Evolutionary conservation across 2,113 vertebrate species (phyloP), one percentile per base, ranked within the genome.

Genomic region (Chaenogobius annularis): DNA sequence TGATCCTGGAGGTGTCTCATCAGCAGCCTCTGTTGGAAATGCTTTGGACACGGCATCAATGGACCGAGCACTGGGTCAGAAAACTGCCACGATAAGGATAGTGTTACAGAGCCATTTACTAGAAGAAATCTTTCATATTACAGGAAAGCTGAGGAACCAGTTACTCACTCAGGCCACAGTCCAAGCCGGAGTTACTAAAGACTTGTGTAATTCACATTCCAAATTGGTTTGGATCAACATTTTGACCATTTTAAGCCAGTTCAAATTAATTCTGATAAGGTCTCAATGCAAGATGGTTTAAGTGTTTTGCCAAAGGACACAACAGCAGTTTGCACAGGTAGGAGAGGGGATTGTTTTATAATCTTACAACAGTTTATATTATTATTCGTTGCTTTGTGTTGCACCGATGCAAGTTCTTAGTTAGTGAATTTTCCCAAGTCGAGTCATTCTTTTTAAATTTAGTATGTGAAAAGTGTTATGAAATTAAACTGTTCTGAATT

Each of bases 81-180:
- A 37, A 74, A 66, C 59, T 47, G 22, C 46, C 52, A 15, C 35
- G 22, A 58, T 48, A 73, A 66, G 15, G 12, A 35, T 22, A 67
- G 72, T 69, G 68, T 59, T 72, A 19, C 50, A 61, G 0, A 1
- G 2, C 6, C n/a, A 3, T 40, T 3, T 5, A 48, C 14, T 35
- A 54, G 26, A 15, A 54, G 26, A 13, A 70, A 63, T 44, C n/a
- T 47, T 22, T 75, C 47, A 52, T 72, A 74, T 72, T 44, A 74
- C 12, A 70, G 64, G 55, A 54, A 67, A 66, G 72, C 55, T 66
- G 78, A 75, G 74, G 10, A 3, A 72, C 70, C 47, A 78, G 87
- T 85, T 54, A 20, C 50, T 54, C 50, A 54, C 74, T 81, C 84
- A 68, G 20, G 58, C 76, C 68, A 0, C 11, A 71, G 76, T 58